Base-by-base conservation (phyloP, 2,113 vertebrate genomes). In the Gymnarchus niloticus region DNA sequence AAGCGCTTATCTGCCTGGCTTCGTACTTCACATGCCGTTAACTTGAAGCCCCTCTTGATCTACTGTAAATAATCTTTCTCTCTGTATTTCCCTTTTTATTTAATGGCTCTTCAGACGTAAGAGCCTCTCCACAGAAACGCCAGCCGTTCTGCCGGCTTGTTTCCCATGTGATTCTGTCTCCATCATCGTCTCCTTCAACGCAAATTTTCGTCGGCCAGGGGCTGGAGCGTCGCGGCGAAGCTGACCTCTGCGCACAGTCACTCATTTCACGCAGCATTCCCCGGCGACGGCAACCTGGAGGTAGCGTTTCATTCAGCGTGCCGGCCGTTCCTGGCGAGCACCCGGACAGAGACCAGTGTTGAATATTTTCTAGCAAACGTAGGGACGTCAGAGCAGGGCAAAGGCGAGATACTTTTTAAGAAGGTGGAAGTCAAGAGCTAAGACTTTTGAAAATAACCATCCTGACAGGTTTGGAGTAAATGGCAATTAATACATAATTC, bases 41-140 rank as follows among this genome's bases (percentile, higher is more conserved):
- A 78, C 46, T 12, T 78, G 76, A 78, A 78, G 21, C 76, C 76
- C 44, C 44, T 46, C 76, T 78, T 78, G 76, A 78, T 48, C 37
- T 78, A 78, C 76, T 78, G 76, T 78, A 48, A 37, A 78, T n/a
- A 48, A 46, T 78, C 41, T n/a, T 73, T 48, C 41, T 41, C 44
- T 12, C 37, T 48, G 7, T 78, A n/a, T 78, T 78, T 78, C 9
- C 76, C 44, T 48, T n/a, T 48, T 48, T 48, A 48, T 78, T 78
- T 78, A 48, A 78, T 78, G 76, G 76, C 44, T 48, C 76, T 78
- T 48, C 37, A 78, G 44, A 78, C 44, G 14, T 48, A n/a, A 48
- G 23, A 48, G 19, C 76, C 76, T 48, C 44, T 46, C 19, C 8
- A 46, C 19, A 21, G 9, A 78, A 78, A 21, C 23, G 44, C 2